A percentile compares a stretch with the other conserved stretches of the same genome.
These are phyloP conservation scores for Sebastes flavidus DNA, from an alignment of 2,797 vertebrate genomes.

Conservation along the genomic window DNA sequence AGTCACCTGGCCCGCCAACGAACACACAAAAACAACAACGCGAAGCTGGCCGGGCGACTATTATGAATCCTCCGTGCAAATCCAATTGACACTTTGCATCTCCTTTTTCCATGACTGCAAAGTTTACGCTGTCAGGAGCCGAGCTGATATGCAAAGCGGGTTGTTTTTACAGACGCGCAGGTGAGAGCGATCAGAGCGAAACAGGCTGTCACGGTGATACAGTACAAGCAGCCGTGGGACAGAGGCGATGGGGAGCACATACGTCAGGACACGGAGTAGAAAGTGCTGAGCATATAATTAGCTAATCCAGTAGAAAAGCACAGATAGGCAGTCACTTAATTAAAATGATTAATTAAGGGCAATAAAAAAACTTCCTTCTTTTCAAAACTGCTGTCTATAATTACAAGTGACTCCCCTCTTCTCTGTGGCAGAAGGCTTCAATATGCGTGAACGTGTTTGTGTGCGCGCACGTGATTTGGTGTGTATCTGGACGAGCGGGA, in stretches of 20 bases:
- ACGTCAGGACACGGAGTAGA: slow-evolving; percentile 42
- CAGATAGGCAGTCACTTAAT: slow-evolving; percentile 77
- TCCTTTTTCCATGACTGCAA: slow-evolving; percentile 57
- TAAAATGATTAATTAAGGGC: slow-evolving; percentile 80
- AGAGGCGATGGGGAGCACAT: slow-evolving; percentile 14
- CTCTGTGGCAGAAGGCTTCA: slow-evolving; percentile 41
- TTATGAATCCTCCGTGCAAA: slow-evolving; percentile 51
- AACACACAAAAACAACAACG: not conserved
- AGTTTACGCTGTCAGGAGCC: slow-evolving; percentile 28
- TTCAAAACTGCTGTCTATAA: slow-evolving; percentile 71
- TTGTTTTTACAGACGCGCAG: slow-evolving; percentile 45
- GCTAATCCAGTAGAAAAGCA: slow-evolving; percentile 72
- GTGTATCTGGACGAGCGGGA: slow-evolving; percentile 34
- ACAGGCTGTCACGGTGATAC: slow-evolving; percentile 25
- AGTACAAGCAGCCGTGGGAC: slow-evolving; percentile 18
- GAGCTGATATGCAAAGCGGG: slow-evolving; percentile 62
- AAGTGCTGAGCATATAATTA: slow-evolving; percentile 75
- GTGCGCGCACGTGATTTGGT: slow-evolving; percentile 46
- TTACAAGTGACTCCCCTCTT: slow-evolving; percentile 68
- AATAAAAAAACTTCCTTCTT: slow-evolving; percentile 65
- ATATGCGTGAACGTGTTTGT: slow-evolving; percentile 30
- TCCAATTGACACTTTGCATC: slow-evolving; percentile 61
- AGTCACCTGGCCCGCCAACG: slow-evolving; percentile 53
- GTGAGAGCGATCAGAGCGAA: slow-evolving; percentile 55
- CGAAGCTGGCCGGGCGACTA: slow-evolving; percentile 1